Percentiles rank a stretch among this genome's conserved stretches.
These are phyloP conservation scores for Leucophenga montana DNA, from an alignment of 2,888 invertebrate species.

Conservation along the genomic window DNA sequence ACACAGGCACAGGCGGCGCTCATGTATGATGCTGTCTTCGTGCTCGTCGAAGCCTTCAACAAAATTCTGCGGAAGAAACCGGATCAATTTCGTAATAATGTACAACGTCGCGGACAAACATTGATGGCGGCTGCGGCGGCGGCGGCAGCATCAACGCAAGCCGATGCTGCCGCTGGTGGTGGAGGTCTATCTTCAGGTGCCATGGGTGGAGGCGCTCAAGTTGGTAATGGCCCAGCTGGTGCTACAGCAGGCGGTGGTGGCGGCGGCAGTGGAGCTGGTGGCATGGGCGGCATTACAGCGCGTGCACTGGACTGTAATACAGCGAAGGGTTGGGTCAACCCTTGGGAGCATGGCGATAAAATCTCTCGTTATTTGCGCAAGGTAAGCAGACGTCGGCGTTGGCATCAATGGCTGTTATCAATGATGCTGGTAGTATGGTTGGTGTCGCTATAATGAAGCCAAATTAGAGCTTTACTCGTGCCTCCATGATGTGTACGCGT, in stretches of 20 bases:
- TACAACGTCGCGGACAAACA: slow-evolving; percentile 80
- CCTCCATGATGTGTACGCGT: background rate
- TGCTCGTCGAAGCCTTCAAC: slow-evolving; percentile 91
- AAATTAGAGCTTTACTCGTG: slow-evolving; percentile 10
- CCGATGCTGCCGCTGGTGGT: slow-evolving; percentile 71
- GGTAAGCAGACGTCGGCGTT: slow-evolving; percentile 55
- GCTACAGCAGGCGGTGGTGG: slow-evolving; percentile 73
- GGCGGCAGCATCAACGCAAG: slow-evolving; percentile 47
- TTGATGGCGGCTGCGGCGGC: slow-evolving; percentile 65
- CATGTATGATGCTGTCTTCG: slow-evolving; percentile 96
- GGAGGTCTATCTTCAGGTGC: slow-evolving; percentile 41
- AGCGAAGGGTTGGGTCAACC: slow-evolving; percentile 87
- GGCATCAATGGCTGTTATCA: too few relatives aligned
- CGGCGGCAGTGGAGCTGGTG: slow-evolving; percentile 50
- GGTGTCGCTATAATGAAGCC: background rate
- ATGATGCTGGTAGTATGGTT: too few relatives aligned
- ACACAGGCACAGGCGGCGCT: slow-evolving; percentile 91
- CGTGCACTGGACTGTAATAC: slow-evolving; percentile 87
- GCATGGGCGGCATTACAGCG: slow-evolving; percentile 73
- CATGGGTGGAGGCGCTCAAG: slow-evolving; percentile 26
- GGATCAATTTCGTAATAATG: slow-evolving; percentile 84
- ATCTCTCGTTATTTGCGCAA: slow-evolving; percentile 88
- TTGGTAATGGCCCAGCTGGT: slow-evolving; percentile 19
- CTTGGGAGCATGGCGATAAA: slow-evolving; percentile 93
- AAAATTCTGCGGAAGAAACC: slow-evolving; percentile 89